Percentiles rank a stretch among this genome's conserved stretches.
Evolutionary conservation across 2,888 invertebrate species (phyloP).

Genomic region (Scaptomyza tumidula): DNA sequence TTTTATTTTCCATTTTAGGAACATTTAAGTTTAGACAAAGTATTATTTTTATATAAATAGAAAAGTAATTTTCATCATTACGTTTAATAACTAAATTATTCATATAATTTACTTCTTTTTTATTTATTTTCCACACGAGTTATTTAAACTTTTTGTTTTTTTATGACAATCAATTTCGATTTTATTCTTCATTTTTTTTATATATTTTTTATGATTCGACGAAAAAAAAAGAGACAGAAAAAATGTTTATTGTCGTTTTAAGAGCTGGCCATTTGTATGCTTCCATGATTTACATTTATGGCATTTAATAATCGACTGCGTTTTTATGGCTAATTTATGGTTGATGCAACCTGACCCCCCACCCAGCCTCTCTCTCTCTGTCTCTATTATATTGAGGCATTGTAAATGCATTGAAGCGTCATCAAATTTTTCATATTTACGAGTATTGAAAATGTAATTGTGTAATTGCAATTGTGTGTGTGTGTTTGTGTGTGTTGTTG

Average conservation of each 20-base stretch:
- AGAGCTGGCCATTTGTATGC: constrained; percentile 32
- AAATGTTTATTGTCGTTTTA: constrained; percentile 52
- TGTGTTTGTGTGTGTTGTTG: constrained; percentile 23
- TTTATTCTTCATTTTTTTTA: constrained; percentile 25
- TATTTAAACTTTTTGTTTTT: constrained; percentile 9
- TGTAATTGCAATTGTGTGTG: constrained; percentile 41
- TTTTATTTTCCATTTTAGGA: constrained; percentile 1
- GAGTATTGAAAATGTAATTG: constrained; percentile 30
- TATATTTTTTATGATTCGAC: constrained; percentile 31
- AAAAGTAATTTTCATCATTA: constrained; percentile 4
- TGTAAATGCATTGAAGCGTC: constrained; percentile 54
- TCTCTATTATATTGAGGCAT: constrained; percentile 10
- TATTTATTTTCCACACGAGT: constrained; percentile 3
- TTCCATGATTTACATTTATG: constrained; percentile 69
- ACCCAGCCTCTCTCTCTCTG: neutral
- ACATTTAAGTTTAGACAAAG: neutral
- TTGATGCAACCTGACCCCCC: neutral
- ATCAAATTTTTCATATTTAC: constrained; percentile 29
- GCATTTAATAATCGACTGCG: constrained; percentile 71
- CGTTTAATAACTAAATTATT: constrained; percentile 16
- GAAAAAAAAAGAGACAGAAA: constrained; percentile 20
- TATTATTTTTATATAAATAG: no score
- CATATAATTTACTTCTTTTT: constrained; percentile 1
- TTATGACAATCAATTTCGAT: constrained; percentile 43
- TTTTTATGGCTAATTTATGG: constrained; percentile 70